Base-by-base conservation (phyloP, 2,113 vertebrate genomes). In the Hyla sarda region DNA sequence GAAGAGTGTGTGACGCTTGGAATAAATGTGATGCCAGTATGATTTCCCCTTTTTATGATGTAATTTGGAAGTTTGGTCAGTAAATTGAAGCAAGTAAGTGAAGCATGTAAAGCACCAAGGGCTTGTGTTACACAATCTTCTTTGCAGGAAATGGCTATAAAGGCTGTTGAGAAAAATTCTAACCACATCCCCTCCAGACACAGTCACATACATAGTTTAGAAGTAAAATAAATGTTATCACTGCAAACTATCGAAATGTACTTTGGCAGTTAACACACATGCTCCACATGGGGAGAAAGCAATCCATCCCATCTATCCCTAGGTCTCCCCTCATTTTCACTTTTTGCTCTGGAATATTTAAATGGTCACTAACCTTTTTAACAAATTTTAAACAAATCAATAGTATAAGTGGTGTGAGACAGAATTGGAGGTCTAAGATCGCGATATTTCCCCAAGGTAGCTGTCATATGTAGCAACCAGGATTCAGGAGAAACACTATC, bases 111-210 rank as follows among this genome's bases (percentile, higher is more conserved):
- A 58, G 60, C 25, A 1, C 9, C 17, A 16, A 69, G 30, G 32
- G 21, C 65, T 34, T 73, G 71, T 23, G 17, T 45, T 73, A 45
- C 9, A n/a, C 71, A 41, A 73, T 32, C 19, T 45, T 17, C 37
- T n/a, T 21, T n/a, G 11, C 71, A 73, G 71, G 71, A 73, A 73
- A 45, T 73, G 37, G 21, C 34, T 21, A 10, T 19, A 23, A 5
- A 69, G 65, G 14, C 30, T 21, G 11, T 34, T n/a, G 34, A 73
- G 71, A 73, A 73, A 23, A 73, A 41, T 41, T n/a, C 34, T 73
- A 12, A 73, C 71, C 71, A 73, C 71, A 73, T 73, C 34, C 71
- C 71, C n/a, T 73, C 21, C 23, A 23, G 71, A 73, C 37, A 41
- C 34, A 45, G 34, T 45, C 10, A 45, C 34, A 37, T 17, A 73